Base-by-base conservation (phyloP, 2,113 vertebrate genomes). In the Stegostoma tigrinum region DNA sequence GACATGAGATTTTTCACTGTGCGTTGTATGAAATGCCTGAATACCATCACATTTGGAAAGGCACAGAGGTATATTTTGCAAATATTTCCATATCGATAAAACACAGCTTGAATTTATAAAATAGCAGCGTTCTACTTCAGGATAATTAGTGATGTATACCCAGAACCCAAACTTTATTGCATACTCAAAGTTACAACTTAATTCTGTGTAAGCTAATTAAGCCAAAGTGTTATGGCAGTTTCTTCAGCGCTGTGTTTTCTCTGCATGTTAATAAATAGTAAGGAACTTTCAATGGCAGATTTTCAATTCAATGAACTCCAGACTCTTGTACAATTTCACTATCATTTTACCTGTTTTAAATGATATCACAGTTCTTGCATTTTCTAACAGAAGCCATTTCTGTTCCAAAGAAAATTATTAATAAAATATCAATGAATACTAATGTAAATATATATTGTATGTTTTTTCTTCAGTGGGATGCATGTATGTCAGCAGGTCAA, bases 161-260 rank as follows among this genome's bases (percentile, higher is more conserved):
- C 64, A 94, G 64, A 94, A 42, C 34, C 45, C 66, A 66, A 94
- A n/a, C n/a, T 45, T 94, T 45, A 94, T 94, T 94, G 66, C 66
- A 70, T 68, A 42, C 23, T 68, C 52, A 90, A n/a, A 94, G n/a
- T 68, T 68, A 23, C n/a, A 68, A 45, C 64, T 94, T 24, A 68
- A 94, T 94, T 94, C 91, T 94, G 23, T 67, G 91, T 67, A 94
- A 70, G 67, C 66, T 94, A 68, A 94, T 68, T 68, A 94, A 94
- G 91, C 27, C 64, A 24, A 94, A 42, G 38, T 68, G 91, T 94
- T 94, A 90, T 42, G 64, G 66, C 64, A 94, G 64, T 94, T 94
- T 94, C 38, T 68, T 68, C 66, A 68, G 64, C 45, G 91, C 5
- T 61, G 66, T 94, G 38, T 45, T 94, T 94, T 94, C 91, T n/a